Evolutionary conservation across 2,797 vertebrate genomes (phyloP).

Genomic region (Chaetodon trifasciatus): DNA sequence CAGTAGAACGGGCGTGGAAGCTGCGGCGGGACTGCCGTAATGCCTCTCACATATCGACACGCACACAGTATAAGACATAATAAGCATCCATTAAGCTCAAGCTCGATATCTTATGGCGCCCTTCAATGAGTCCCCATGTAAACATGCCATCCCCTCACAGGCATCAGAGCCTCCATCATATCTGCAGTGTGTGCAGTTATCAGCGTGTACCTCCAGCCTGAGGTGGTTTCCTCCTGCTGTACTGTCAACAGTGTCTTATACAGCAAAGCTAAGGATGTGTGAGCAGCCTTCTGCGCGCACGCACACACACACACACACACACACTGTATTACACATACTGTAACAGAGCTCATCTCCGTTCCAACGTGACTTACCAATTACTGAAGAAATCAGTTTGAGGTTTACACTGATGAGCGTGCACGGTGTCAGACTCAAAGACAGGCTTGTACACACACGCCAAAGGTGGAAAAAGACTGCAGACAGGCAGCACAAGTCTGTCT

Average conservation of each 20-base stretch:
- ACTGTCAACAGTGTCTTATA: not conserved
- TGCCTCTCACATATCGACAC: not conserved
- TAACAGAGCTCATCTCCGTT: not conserved
- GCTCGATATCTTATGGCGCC: slow-evolving; percentile 18
- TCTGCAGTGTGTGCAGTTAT: not conserved
- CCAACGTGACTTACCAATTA: not conserved
- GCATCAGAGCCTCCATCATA: not conserved
- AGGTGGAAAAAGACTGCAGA: not conserved
- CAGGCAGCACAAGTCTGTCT: not conserved
- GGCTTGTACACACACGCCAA: not conserved
- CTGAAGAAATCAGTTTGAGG: not conserved
- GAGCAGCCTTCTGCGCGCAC: not conserved
- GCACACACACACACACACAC: not conserved
- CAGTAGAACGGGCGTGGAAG: not conserved
- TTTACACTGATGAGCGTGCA: slow-evolving; percentile 1
- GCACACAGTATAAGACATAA: not conserved
- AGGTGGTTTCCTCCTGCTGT: slow-evolving; percentile 8
- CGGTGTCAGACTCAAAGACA: not conserved
- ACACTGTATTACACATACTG: no score
- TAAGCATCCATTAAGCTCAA: slow-evolving; percentile 13
- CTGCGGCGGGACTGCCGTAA: not conserved
- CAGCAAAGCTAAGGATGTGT: not conserved
- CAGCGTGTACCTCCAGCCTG: slow-evolving; percentile 7
- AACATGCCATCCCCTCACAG: slow-evolving; percentile 32
- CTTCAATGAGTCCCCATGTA: slow-evolving; percentile 27